Percentiles rank a stretch among this genome's conserved stretches.
Conservation (phyloP, 2,113 vertebrate genomes). For the Halcyon malimbica region DNA sequence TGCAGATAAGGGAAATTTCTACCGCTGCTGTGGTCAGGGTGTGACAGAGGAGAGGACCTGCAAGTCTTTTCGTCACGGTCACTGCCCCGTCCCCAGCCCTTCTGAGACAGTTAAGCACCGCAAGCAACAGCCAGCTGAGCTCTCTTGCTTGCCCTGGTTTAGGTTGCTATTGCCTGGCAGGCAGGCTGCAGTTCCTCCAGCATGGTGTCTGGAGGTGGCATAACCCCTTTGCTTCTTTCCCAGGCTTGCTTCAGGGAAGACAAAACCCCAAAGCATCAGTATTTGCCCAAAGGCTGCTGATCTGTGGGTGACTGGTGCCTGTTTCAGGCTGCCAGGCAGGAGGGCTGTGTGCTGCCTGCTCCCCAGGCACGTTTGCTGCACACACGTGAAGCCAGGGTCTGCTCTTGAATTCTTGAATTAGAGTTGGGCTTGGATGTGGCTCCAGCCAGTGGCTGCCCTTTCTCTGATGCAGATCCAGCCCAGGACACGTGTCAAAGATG, state of each 20-base stretch:
- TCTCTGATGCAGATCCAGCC: not conserved
- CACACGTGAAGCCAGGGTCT: not conserved
- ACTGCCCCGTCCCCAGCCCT: not conserved
- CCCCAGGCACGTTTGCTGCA: not conserved
- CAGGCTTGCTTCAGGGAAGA: not conserved
- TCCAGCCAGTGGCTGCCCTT: not conserved
- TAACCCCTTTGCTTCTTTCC: not conserved
- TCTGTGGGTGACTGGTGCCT: not conserved
- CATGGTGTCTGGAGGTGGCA: rapidly evolving
- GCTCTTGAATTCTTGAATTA: not conserved
- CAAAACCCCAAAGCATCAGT: not conserved
- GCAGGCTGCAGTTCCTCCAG: not conserved
- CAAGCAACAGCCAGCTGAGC: not conserved
- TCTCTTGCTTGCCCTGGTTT: not conserved
- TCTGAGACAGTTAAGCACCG: not conserved
- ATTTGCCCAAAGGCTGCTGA: not conserved
- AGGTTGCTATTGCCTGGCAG: not conserved
- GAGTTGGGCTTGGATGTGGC: not conserved
- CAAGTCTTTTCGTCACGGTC: not conserved
- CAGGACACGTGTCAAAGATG: not conserved
- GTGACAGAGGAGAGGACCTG: not conserved
- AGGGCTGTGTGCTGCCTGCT: not conserved
- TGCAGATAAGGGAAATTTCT: constrained; percentile 13
- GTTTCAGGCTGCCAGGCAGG: not conserved
- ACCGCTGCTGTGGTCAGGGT: rapidly evolving